A percentile compares a stretch with the other conserved stretches of the same genome.
Conservation (phyloP, 2,113 vertebrate genomes). For the Macroglossus sobrinus region DNA sequence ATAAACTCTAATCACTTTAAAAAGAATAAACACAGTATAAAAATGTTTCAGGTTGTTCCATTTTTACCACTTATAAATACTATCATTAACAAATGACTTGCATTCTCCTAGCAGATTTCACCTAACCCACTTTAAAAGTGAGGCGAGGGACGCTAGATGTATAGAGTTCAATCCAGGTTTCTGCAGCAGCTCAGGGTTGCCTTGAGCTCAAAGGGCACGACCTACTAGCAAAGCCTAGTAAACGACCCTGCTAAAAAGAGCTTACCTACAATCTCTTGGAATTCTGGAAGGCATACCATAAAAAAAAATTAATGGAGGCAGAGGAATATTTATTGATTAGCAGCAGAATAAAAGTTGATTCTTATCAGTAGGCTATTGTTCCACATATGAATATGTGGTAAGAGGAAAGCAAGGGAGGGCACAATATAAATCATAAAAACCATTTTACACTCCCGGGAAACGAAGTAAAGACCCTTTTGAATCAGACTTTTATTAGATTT, state of each 20-base stretch:
- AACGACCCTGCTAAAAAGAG: neutral
- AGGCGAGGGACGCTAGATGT: neutral
- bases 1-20: constrained; percentile 16
- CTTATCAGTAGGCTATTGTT: neutral
- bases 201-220: neutral
- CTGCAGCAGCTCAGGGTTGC: neutral
- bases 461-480: constrained; percentile 16
- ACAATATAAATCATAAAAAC: neutral
- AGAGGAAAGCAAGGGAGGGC: neutral
- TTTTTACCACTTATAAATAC: constrained; percentile 16
- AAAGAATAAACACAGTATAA: constrained; percentile 19
- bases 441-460: neutral
- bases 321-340: constrained; percentile 15
- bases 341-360: neutral
- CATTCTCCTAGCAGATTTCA: neutral
- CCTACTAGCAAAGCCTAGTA: neutral
- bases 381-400: neutral
- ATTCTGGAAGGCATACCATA: neutral
- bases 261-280: neutral
- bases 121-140: neutral
- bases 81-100: neutral
- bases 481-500: neutral
- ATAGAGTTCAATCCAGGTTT: neutral
- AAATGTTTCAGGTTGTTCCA: neutral
- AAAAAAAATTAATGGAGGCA: neutral